Percentiles rank a stretch among this genome's conserved stretches.
These are phyloP conservation scores for Masnerella sp. DNA, from an alignment of 2,888 invertebrate species.

Conservation along the genomic window DNA sequence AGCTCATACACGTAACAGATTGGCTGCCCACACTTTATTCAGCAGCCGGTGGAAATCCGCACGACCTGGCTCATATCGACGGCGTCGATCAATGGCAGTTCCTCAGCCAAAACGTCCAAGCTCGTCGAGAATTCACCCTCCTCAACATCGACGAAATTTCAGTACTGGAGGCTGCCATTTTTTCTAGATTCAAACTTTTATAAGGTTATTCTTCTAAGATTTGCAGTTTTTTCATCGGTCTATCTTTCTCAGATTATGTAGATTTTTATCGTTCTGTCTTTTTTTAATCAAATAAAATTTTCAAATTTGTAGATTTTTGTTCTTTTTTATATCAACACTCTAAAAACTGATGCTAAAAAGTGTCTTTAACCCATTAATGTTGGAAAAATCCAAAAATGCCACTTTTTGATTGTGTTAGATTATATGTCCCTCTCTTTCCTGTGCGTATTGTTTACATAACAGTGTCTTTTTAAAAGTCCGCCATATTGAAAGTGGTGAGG, in stretches of 20 bases:
- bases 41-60: conserved; percentile 72
- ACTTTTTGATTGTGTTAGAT: too few species aligned
- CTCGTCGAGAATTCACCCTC: conserved; percentile 83
- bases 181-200: conserved; percentile 68
- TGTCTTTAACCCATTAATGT: neutral
- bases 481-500: too few species aligned
- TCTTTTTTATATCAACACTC: neutral
- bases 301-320: too few species aligned
- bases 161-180: conserved; percentile 62
- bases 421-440: too few species aligned
- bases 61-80: conserved; percentile 79
- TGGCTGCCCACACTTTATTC: conserved; percentile 87
- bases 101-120: too few species aligned
- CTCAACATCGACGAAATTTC: conserved; percentile 84
- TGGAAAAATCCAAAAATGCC: conserved; percentile 63
- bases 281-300: too few species aligned
- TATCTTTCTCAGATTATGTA: too few species aligned
- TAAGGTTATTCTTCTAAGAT: too few species aligned
- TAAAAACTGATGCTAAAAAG: neutral
- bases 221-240: too few species aligned
- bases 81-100: conserved; percentile 77
- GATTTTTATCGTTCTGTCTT: neutral
- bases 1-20: conserved; percentile 88
- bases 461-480: too few species aligned
- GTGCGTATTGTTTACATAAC: too few species aligned